Evolutionary conservation across 2,888 invertebrate genomes (phyloP), one percentile per base, ranked within the genome.

Genomic region (Sphaerophoria rueppellii): DNA sequence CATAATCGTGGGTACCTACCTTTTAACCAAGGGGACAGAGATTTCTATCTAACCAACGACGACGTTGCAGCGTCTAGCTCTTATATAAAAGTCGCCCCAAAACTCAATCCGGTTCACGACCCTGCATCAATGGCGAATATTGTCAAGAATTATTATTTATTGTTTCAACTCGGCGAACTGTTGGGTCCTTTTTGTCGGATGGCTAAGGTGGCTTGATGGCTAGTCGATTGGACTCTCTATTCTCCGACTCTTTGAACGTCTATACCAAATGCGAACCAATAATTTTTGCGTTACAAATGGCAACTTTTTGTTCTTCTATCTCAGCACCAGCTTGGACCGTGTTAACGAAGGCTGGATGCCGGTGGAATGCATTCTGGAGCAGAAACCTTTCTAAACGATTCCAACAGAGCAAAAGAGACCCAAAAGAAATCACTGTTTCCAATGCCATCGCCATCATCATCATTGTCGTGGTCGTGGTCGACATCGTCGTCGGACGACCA

Each of bases 131-230:
- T 75, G 71, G 71, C 65, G 67, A 79, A 79, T 75, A 75, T 83
- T 79, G 83, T 83, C 83, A 83, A 61, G 79, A 79, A 75, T 71
- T 67, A 83, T 83, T 83, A 83, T 83, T 83, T 83, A 83, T 79
- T 79, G 75, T 83, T 54, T 54, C 58, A 75, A 67, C 75, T 65
- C 34, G 11, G 1, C 50, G 46, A 60, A 63, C 60, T 60, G 63
- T 61, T 74, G 60, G 55, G 55, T 70, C 58, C 71, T 70, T 73
- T 82, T 67, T 58, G 60, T 40, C 48, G 50, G 58, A 54, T 57
- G 46, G 46, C 34, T 55, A 50, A 48, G 61, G 43, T 40, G 48
- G 50, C 7, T 67, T 12, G 52, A 4, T 71, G 58, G 16, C 16
- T 50, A 60, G 11, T 40, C 40, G 43, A 11, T 9, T 12, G 37